Base-by-base conservation (phyloP, 2,797 vertebrate species). In the Chelon labrosus region DNA sequence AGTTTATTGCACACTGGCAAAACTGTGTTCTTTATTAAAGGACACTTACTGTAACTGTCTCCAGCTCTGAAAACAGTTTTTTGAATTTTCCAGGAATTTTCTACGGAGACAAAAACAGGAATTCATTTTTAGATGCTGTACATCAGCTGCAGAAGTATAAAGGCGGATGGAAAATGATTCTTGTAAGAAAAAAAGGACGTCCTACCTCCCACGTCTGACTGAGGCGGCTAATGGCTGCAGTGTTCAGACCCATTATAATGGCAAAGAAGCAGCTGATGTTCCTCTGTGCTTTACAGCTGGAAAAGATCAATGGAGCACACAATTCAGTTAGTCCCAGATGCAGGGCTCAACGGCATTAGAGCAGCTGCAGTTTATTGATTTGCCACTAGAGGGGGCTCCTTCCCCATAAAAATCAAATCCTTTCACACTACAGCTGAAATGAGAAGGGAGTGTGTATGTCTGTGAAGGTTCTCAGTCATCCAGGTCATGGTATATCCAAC, bases 21-120 rank as follows among this genome's bases (percentile, higher is more conserved):
- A 5, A 22, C 20, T 0, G 10, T 16, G 51, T 31, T 37, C 7
- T 8, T n/a, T 7, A 38, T n/a, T 12, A 19, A 22, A 68, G 54
- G 7, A 10, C 11, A 96, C 97, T 96, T 94, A 99, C 98, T 7
- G 98, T 99, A 89, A 99, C 87, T 65, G 94, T 96, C 93, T 99
- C 98, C 86, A 99, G 96, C 91, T 98, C 98, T 20, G 97, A 96
- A 91, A 99, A 98, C 89, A 98, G 93, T 92, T 97, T 99, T 94
- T 96, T 98, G 90, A 99, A 99, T 90, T 97, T 99, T 39, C 98
- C 97, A 77, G 97, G 97, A 85, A 99, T 96, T 96, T 98, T 98
- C 98, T 99, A 89, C 79, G 88, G 75, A 41, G n/a, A 75, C 10
- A 81, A 64, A 63, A 31, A 78, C 12, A 75, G 22, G 60, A 54